Conservation (phyloP, 2,113 vertebrate genomes). For the Trachemys scripta region DNA sequence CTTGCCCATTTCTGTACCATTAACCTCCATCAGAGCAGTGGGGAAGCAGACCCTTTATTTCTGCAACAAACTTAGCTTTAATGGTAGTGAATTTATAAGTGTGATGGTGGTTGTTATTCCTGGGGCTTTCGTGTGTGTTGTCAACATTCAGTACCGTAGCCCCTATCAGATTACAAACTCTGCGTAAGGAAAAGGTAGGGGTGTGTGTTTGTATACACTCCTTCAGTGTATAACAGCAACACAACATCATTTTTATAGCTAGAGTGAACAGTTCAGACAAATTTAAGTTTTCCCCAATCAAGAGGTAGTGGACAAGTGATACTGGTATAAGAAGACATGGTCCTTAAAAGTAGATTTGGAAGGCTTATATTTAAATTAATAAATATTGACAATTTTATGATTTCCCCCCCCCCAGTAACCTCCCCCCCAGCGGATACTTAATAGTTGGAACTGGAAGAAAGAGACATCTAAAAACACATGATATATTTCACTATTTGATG, state of each 20-base stretch:
- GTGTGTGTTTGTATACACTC: background rate
- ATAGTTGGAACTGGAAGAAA: background rate
- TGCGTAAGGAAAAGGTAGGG: fast-evolving
- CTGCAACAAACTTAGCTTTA: background rate
- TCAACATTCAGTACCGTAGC: background rate
- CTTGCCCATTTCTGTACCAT: background rate
- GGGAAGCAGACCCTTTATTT: background rate
- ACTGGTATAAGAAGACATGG: background rate
- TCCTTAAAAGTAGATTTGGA: background rate
- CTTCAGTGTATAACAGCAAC: background rate
- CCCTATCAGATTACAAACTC: background rate
- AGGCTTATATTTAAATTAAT: background rate
- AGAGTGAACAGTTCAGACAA: background rate
- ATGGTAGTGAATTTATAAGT: background rate
- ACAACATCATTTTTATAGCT: background rate
- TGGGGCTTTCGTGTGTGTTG: background rate
- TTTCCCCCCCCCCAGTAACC: background rate
- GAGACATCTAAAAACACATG: background rate
- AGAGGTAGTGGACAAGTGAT: background rate
- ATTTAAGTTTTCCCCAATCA: background rate
- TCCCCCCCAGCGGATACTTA: background rate
- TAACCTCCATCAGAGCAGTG: background rate
- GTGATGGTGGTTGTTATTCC: background rate
- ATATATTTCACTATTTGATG: background rate
- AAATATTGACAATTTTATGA: background rate